Percentiles rank a stretch among this genome's conserved stretches.
These are phyloP conservation scores for Hippocampus comes DNA, from an alignment of 2,113 vertebrate genomes.

Conservation along the genomic window DNA sequence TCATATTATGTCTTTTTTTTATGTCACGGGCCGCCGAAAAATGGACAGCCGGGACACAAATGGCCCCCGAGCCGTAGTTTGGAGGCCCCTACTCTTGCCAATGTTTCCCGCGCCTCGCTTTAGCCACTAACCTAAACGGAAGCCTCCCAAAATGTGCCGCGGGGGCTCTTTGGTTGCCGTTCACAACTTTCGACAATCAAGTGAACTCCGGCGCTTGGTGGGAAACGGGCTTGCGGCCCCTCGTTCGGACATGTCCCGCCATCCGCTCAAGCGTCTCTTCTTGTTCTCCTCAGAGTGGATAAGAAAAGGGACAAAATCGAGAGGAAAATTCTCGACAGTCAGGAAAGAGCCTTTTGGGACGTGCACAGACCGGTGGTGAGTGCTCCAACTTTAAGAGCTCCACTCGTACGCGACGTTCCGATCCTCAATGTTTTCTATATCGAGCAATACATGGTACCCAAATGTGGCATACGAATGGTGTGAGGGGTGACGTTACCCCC, in stretches of 20 bases:
- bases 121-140: not conserved
- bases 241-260: conserved; percentile 20
- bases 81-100: not conserved
- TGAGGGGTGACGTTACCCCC: conserved; percentile 9
- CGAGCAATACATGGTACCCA: no score
- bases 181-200: not conserved
- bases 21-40: no score
- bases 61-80: no score
- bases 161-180: not conserved
- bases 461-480: conserved; percentile 8
- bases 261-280: not conserved
- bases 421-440: not conserved
- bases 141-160: not conserved
- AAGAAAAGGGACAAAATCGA: conserved; percentile 98
- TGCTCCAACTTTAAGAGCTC: conserved; percentile 11
- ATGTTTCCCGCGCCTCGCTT: not conserved
- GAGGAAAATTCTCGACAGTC: conserved; percentile 96
- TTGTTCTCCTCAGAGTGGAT: conserved; percentile 80
- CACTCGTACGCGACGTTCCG: not conserved
- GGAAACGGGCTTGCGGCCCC: not conserved
- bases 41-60: no score
- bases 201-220: not conserved
- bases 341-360: conserved; percentile 96
- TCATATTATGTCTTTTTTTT: no score
- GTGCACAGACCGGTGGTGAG: conserved; percentile 97